A percentile compares a stretch with the other conserved stretches of the same genome.
Conservation (phyloP, 2,113 vertebrate genomes). For the Ochotona princeps region DNA sequence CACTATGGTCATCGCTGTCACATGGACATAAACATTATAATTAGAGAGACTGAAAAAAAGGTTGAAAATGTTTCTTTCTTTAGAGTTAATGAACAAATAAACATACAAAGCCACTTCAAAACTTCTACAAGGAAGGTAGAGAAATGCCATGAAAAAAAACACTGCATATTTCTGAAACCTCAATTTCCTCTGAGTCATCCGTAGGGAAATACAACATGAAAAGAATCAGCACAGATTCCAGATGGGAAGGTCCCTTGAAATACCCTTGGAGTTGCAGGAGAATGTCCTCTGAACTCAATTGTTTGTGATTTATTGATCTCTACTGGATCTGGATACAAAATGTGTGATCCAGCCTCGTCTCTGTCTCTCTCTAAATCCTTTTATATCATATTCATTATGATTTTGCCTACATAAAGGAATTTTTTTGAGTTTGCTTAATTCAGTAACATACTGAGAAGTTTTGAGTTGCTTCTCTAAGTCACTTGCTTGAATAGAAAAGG, state of each 20-base stretch:
- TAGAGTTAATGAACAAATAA: neutral
- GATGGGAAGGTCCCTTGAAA: slow-evolving; percentile 59
- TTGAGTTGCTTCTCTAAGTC: neutral
- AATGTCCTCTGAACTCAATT: slow-evolving; percentile 37
- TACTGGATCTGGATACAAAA: slow-evolving; percentile 28
- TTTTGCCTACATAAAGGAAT: neutral
- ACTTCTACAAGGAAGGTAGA: slow-evolving; percentile 62
- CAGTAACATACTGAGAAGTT: neutral
- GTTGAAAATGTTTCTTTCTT: slow-evolving; percentile 6
- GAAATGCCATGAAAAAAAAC: slow-evolving; percentile 52
- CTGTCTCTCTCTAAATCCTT: neutral
- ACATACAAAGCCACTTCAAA: slow-evolving; percentile 44
- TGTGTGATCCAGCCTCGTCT: neutral
- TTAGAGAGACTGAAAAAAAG: neutral
- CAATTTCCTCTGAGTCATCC: slow-evolving; percentile 76
- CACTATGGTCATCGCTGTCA: neutral
- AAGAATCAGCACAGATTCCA: slow-evolving; percentile 67
- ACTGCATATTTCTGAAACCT: slow-evolving; percentile 71
- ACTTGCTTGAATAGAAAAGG: neutral
- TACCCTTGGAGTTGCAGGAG: neutral
- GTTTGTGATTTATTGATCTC: slow-evolving; percentile 46
- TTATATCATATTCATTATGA: neutral
- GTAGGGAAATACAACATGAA: slow-evolving; percentile 63
- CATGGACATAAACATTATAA: neutral
- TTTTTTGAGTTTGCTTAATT: neutral